Evolutionary conservation across 53 echinoderm and acorn worm species (phyloP), one percentile per base, ranked within the genome.

Genomic region (Luidia sarsii): DNA sequence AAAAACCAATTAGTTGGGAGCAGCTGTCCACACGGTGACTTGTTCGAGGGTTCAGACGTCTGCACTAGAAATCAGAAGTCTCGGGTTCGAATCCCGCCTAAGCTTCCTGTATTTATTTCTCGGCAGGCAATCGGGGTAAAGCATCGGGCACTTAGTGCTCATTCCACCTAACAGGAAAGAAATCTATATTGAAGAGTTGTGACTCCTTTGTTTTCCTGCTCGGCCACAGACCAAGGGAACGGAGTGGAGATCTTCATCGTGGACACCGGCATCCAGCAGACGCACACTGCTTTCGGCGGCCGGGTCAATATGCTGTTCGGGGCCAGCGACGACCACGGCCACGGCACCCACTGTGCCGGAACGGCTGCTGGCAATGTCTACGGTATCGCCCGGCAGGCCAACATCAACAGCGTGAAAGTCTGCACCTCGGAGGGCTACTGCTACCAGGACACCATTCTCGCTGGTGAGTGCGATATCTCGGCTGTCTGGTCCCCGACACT

Each of bases 201-300:
- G 22, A 14, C 1, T 11, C 20, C 5, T 24, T 9, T 48, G 9
- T 16, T 33, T 2, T 33, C 7, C 1, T 45, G 20, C 7, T 30
- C n/a, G 15, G n/a, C n/a, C n/a, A 32, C 18, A 74, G 74, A 18
- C 28, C 74, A 57, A n/a, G 74, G 74, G 4, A 16, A 74, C 18
- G 74, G 74, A 6, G 74, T 74, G 74, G 39, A 74, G 39, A 24
- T 74, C 28, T 74, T 57, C 57, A 28, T 74, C 13, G 39, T 57
- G 27, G 74, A 74, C 39, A 74, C 74, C 29, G 74, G 74, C 3
- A 24, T 74, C 4, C 57, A 74, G 21, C 36, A 23, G 3, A 10
- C 10, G 13, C 74, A 74, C 74, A 39, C 15, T 4, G 57, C 36
- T 7, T 74, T 74, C 19, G 74, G 74, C 16, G 74, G 57, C 2